These are phyloP conservation scores for Gastracanthus pulcherrimus DNA, from an alignment of 2,888 invertebrate genomes.

Conservation along the genomic window DNA sequence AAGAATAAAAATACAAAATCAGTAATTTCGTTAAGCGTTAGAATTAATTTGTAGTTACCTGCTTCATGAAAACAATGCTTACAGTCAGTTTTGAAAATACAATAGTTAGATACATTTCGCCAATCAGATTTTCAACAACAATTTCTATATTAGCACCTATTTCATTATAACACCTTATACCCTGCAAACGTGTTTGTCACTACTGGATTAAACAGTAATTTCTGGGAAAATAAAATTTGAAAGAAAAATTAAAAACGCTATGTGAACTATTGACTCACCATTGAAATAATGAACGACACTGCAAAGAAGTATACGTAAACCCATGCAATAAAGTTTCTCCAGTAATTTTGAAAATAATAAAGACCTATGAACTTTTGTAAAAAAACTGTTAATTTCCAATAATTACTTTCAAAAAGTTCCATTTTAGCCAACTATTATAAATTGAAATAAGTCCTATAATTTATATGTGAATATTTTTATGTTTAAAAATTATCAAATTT, in stretches of 20 bases:
- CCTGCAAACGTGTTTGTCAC: constrained; percentile 8
- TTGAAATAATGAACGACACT: constrained; percentile 23
- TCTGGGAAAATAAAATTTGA: too few relatives aligned
- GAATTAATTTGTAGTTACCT: constrained; percentile 8
- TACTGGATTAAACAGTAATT: too few relatives aligned
- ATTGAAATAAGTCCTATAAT: too few relatives aligned
- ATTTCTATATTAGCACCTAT: constrained; percentile 23
- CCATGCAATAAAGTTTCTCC: constrained; percentile 38
- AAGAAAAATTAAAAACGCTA: background rate
- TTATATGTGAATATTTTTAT: background rate
- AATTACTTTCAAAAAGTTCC: constrained; percentile 32
- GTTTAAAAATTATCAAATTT: background rate
- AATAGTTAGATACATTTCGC: constrained; percentile 26
- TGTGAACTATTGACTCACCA: constrained; percentile 21
- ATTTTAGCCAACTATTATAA: constrained; percentile 11
- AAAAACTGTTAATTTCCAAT: constrained; percentile 34
- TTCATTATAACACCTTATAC: constrained; percentile 27
- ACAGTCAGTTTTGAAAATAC: constrained; percentile 18
- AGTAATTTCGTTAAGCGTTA: too few relatives aligned
- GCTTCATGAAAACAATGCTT: constrained; percentile 8
- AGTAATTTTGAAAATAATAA: constrained; percentile 26
- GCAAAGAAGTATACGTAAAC: constrained; percentile 24
- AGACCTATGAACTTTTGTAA: constrained; percentile 35
- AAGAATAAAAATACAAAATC: too few relatives aligned
- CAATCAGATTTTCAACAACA: constrained; percentile 42